Evolutionary conservation across 2,888 invertebrate species (phyloP).

Genomic region (Enchytraeus crypticus): DNA sequence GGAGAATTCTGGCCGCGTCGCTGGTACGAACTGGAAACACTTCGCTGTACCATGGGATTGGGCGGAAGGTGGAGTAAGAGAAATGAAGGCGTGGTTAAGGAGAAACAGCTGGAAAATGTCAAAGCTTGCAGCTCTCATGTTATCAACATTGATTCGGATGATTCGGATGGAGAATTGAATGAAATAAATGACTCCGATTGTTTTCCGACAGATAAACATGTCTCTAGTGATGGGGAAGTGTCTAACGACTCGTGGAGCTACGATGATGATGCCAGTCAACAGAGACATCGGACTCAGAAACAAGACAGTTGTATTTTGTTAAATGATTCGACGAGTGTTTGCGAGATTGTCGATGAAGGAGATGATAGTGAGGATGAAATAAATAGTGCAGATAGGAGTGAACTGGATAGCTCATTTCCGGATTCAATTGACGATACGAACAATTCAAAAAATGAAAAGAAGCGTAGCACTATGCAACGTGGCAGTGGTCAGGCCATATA

Average conservation of each 20-base stretch:
- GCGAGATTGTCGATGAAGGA: not conserved
- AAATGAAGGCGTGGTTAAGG: not conserved
- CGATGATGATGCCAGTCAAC: not conserved
- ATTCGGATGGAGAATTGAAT: not conserved
- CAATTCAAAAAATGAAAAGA: no score
- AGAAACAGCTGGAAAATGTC: not conserved
- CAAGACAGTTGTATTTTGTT: not conserved
- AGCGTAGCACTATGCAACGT: no score
- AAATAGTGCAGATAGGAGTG: no score
- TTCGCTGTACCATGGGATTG: not conserved
- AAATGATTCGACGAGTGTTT: not conserved
- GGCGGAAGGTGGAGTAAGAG: not conserved
- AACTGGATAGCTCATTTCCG: no score
- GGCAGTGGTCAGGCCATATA: no score
- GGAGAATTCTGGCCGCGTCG: conserved; percentile 17
- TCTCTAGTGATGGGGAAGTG: not conserved
- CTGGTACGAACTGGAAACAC: conserved; percentile 7
- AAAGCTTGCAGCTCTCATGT: not conserved
- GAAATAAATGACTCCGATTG: not conserved
- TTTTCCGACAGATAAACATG: not conserved
- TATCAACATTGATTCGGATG: conserved; percentile 3
- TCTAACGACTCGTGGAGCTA: no score
- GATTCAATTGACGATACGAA: no score
- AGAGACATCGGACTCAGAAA: not conserved
- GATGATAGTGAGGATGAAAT: no score